Evolutionary conservation across 2,113 vertebrate genomes (phyloP).

Genomic region (Microtus richardsoni): DNA sequence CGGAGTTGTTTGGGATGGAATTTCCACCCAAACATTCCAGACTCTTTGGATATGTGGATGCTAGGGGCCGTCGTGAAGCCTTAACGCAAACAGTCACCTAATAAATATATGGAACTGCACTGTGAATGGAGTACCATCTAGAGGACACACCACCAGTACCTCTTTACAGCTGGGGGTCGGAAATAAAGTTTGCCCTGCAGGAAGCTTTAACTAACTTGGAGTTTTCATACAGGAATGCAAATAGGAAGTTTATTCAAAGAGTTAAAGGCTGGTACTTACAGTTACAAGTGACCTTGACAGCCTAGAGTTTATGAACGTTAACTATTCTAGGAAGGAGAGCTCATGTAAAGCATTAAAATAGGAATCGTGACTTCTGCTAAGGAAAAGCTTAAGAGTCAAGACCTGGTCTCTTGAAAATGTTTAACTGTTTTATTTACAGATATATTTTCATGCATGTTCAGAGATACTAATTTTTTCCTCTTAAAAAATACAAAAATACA

Average conservation of each 20-base stretch:
- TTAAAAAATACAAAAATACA: conserved; percentile 53
- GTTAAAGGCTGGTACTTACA: conserved; percentile 42
- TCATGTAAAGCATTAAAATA: conserved; percentile 34
- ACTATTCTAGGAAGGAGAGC: neutral
- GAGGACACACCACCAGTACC: conserved; percentile 24
- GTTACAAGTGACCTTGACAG: conserved; percentile 9
- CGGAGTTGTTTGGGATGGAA: no score
- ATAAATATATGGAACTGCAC: conserved; percentile 28
- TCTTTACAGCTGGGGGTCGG: conserved; percentile 40
- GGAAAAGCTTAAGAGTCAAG: conserved; percentile 21
- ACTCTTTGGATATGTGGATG: no score
- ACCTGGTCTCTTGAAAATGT: conserved; percentile 29
- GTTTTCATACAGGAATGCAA: conserved; percentile 5
- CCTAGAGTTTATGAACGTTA: conserved; percentile 8
- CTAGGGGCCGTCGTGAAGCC: no score
- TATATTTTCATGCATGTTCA: conserved; percentile 47
- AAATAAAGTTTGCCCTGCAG: conserved; percentile 42
- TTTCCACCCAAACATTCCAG: no score
- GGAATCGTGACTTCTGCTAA: conserved; percentile 39
- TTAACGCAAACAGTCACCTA: neutral
- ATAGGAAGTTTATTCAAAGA: conserved; percentile 51
- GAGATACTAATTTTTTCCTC: conserved; percentile 52
- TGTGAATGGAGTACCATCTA: conserved; percentile 36
- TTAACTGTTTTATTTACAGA: conserved; percentile 46
- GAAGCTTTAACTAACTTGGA: conserved; percentile 55